Percentiles rank a stretch among this genome's conserved stretches.
Evolutionary conservation across 2,888 invertebrate species (phyloP).

Genomic region (Bembecia ichneumoniformis): DNA sequence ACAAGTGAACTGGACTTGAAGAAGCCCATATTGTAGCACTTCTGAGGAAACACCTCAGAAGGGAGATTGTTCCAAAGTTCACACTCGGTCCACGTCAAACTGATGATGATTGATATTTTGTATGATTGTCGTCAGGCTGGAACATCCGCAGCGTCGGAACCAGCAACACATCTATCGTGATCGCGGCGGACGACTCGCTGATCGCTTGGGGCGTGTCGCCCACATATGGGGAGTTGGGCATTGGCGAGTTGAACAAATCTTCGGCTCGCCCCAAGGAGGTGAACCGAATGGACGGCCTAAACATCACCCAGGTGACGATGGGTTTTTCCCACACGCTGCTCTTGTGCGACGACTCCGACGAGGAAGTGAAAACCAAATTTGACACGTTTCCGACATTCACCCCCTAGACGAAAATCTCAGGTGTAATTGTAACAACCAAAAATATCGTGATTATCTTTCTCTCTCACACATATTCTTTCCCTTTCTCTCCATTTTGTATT

Average conservation of each 20-base stretch:
- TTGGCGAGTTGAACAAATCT: conserved; percentile 90
- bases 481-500: too few species aligned
- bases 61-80: too few species aligned
- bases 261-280: conserved; percentile 92
- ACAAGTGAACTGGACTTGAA: too few species aligned
- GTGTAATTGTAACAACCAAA: too few species aligned
- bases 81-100: too few species aligned
- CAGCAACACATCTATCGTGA: conserved; percentile 85
- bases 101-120: background rate
- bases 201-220: conserved; percentile 96
- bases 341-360: conserved; percentile 65
- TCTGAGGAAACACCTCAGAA: too few species aligned
- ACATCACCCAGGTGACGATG: conserved; percentile 84
- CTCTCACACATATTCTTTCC: too few species aligned
- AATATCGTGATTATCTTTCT: too few species aligned
- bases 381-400: conserved; percentile 63
- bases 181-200: conserved; percentile 91
- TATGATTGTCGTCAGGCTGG: conserved; percentile 77
- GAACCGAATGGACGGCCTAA: conserved; percentile 79
- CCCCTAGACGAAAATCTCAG: conserved; percentile 23
- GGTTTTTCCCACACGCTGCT: conserved; percentile 89
- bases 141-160: conserved; percentile 87
- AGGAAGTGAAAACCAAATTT: conserved; percentile 67
- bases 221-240: conserved; percentile 93
- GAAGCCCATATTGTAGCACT: too few species aligned